Evolutionary conservation across 2,797 vertebrate genomes (phyloP).

Genomic region (Phoxinus dragarum): DNA sequence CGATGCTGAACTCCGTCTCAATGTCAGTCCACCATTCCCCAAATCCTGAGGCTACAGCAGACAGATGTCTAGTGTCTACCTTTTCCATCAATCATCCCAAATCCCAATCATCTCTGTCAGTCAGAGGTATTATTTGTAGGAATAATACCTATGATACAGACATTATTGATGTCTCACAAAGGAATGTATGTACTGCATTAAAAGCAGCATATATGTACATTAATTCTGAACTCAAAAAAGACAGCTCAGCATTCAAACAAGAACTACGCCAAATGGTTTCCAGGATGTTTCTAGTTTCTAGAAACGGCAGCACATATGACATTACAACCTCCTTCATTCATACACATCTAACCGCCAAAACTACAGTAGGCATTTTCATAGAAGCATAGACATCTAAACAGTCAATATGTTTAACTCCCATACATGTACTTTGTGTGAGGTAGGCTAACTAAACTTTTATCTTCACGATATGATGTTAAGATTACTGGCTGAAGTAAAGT

Average conservation of each 20-base stretch:
- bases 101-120: not conserved
- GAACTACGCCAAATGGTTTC: slow-evolving; percentile 7
- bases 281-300: not conserved
- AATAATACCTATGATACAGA: slow-evolving; percentile 10
- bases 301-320: not conserved
- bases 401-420: not conserved
- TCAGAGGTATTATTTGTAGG: not conserved
- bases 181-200: not conserved
- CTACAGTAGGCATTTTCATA: not conserved
- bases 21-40: not conserved
- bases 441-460: not conserved
- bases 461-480: not conserved
- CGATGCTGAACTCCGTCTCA: not conserved
- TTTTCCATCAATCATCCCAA: slow-evolving; percentile 6
- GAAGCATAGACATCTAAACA: not conserved
- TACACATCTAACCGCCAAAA: not conserved
- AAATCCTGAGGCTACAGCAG: not conserved
- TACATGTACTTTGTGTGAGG: not conserved
- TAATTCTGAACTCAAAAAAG: not conserved
- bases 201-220: not conserved
- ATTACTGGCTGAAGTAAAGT: not conserved
- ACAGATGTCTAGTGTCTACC: not conserved
- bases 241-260: not conserved
- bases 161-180: not conserved
- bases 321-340: slow-evolving; percentile 17